Evolutionary conservation across 2,888 invertebrate genomes (phyloP).

Genomic region (Ceriagrion tenellum): DNA sequence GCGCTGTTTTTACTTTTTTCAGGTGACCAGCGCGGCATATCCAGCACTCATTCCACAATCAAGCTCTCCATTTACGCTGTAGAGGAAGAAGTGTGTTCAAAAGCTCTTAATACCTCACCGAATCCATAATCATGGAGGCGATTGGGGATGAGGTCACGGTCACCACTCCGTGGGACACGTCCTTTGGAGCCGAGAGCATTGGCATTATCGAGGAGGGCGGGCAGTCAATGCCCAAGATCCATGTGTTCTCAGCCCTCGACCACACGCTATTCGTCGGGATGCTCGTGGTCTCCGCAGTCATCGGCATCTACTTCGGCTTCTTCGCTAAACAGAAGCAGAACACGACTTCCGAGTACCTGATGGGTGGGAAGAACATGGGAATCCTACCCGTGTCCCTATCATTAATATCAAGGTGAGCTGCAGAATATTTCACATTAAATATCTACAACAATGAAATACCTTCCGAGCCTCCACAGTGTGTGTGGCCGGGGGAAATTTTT

Average conservation of each 20-base stretch:
- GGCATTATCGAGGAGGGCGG: background rate
- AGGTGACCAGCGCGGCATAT: background rate
- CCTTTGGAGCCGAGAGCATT: background rate
- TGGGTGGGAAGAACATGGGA: conserved; percentile 89
- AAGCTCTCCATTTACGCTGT: background rate
- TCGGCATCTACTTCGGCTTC: conserved; percentile 86
- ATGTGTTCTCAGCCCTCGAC: conserved; percentile 77
- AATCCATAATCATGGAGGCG: background rate
- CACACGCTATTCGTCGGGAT: conserved; percentile 84
- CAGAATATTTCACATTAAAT: no score
- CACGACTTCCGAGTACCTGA: conserved; percentile 85
- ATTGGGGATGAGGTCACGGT: background rate
- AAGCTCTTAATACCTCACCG: background rate
- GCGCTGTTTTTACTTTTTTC: background rate
- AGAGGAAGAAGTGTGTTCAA: background rate
- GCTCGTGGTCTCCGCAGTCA: conserved; percentile 83
- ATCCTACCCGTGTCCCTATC: conserved; percentile 89
- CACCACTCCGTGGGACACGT: background rate
- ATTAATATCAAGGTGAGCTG: conserved; percentile 85
- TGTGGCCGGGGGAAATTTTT: no score
- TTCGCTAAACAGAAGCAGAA: conserved; percentile 85
- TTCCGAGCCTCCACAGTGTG: no score
- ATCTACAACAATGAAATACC: no score
- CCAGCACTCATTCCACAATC: no score
- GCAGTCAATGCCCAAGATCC: background rate